Base-by-base conservation (phyloP, 2,888 invertebrate species). In the Chloromyia formosa region DNA sequence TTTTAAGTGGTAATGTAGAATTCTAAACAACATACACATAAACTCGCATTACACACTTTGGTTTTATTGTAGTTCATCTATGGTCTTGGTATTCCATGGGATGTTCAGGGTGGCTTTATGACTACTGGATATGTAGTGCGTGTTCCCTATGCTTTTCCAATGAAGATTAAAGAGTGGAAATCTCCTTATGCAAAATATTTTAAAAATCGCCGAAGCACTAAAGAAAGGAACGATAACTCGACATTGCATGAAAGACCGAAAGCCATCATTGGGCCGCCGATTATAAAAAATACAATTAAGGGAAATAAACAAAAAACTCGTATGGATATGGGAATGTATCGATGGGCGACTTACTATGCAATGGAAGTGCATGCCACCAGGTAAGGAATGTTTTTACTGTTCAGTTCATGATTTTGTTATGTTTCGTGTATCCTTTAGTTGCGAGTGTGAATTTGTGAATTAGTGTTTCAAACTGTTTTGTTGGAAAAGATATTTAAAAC, bases 331-430 rank as follows among this genome's bases (percentile, higher is more conserved):
- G 42, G 56, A 9, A 75, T 75, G 22, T 87, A 87, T 71, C 83
- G 90, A 81, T 92, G 91, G 91, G 89, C 88, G 79, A 87, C 91
- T 77, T 93, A 93, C 82, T 89, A 89, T 82, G 84, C 89, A 53
- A 81, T 92, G 23, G 89, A 90, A 78, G 87, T 87, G 62, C 88
- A 89, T 83, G 86, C 87, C 42, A 87, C 89, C 80, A 87, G 88
- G 90, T 90, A 84, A 81, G 3, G 9, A n/a, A n/a, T n/a, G n/a
- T n/a, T n/a, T n/a, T n/a, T n/a, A n/a, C n/a, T n/a, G n/a, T n/a
- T n/a, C n/a, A n/a, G n/a, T n/a, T n/a, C n/a, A n/a, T n/a, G n/a
- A n/a, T n/a, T n/a, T n/a, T n/a, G n/a, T n/a, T n/a, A n/a, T n/a
- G n/a, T n/a, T n/a, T n/a, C n/a, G n/a, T n/a, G n/a, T n/a, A n/a